phyloP scores from a whole-genome alignment of 2,888 invertebrate species.

The Operophtera brumata region DNA sequence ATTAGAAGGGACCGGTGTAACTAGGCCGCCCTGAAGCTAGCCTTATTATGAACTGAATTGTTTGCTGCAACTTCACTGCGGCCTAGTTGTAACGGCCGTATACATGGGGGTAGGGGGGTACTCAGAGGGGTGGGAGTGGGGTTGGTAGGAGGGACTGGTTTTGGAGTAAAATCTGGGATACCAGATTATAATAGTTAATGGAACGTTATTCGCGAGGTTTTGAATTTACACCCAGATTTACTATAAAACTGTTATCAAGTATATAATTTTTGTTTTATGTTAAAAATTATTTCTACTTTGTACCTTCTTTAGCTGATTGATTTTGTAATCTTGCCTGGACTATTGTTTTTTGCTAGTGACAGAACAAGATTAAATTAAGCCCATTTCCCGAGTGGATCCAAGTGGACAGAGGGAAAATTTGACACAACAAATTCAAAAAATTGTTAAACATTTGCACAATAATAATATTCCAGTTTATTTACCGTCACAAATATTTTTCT shows the following conservation, averaged over 20 bases:
- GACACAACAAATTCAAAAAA: too few relatives aligned
- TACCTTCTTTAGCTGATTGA: not conserved
- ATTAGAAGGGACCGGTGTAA: too few relatives aligned
- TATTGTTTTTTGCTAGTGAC: constrained; percentile 10
- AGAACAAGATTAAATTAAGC: not conserved
- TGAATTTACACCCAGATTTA: not conserved
- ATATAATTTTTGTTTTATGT: constrained; percentile 8
- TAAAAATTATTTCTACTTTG: constrained; percentile 15
- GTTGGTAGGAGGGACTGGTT: not conserved
- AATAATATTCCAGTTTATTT: not conserved
- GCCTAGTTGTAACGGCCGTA: too few relatives aligned
- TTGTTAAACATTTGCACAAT: not conserved
- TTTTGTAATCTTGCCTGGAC: constrained; percentile 6
- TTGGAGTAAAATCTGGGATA: constrained; percentile 1
- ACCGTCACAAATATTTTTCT: not conserved
- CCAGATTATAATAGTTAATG: too few relatives aligned
- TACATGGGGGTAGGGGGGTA: too few relatives aligned
- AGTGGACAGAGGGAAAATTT: too few relatives aligned
- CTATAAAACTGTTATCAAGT: not conserved
- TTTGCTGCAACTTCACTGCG: too few relatives aligned
- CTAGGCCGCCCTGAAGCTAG: too few relatives aligned
- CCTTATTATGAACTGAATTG: too few relatives aligned
- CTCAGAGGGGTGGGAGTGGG: not conserved
- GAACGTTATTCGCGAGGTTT: too few relatives aligned
- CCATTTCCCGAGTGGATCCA: not conserved